These are phyloP conservation scores for Coelinius sp. DNA, from an alignment of 2,888 invertebrate genomes.

Conservation along the genomic window DNA sequence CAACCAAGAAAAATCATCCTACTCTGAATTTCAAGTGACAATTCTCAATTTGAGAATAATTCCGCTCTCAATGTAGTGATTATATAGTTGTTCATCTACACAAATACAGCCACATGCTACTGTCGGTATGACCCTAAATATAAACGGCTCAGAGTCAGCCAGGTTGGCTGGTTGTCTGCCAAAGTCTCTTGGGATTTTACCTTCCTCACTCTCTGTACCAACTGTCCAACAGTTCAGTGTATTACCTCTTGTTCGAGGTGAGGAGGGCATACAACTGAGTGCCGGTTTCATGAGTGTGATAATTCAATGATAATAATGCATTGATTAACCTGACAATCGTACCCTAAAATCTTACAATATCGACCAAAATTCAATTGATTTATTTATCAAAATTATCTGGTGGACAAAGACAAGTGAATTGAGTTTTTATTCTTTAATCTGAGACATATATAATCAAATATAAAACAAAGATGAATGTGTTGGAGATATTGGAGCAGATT, in stretches of 20 bases:
- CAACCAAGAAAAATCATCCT: no score
- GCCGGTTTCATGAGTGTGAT: conserved; percentile 64
- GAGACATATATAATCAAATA: not conserved
- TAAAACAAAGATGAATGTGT: conserved; percentile 29
- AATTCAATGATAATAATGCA: conserved; percentile 51
- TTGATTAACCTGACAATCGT: not conserved
- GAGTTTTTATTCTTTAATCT: no score
- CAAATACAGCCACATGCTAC: conserved; percentile 24
- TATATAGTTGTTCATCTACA: not conserved
- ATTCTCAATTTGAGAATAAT: no score
- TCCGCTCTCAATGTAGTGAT: no score
- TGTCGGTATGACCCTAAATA: conserved; percentile 46
- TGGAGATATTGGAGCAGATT: conserved; percentile 30
- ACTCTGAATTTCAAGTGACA: no score
- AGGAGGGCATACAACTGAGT: conserved; percentile 13
- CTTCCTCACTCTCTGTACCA: conserved; percentile 45
- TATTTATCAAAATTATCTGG: not conserved
- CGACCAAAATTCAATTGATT: not conserved
- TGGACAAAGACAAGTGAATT: not conserved
- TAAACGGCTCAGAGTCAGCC: conserved; percentile 54
- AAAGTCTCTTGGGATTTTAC: conserved; percentile 49
- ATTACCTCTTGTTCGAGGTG: conserved; percentile 20
- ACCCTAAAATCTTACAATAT: conserved; percentile 55
- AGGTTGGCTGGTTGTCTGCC: conserved; percentile 65
- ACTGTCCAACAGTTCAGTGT: conserved; percentile 28